Conservation (phyloP, 2,797 vertebrate species). For the Vipera latastei region DNA sequence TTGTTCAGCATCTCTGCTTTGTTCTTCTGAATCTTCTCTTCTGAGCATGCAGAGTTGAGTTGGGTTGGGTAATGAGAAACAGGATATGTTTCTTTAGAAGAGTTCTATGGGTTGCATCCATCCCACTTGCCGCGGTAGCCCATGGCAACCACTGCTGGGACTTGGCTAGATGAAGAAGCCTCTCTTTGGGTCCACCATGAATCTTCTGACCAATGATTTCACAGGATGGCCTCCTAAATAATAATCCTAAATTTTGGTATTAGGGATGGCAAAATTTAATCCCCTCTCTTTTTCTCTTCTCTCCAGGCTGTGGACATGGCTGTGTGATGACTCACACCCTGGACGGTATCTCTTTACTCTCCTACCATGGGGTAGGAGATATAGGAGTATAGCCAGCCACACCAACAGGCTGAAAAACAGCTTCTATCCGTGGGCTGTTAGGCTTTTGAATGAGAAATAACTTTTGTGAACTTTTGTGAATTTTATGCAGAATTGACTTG, state of each 20-base stretch:
- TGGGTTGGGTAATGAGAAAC: neutral
- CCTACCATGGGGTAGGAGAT: no score
- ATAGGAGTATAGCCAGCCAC: no score
- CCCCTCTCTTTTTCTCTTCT: neutral
- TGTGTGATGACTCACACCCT: no score
- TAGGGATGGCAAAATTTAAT: neutral
- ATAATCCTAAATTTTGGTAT: neutral
- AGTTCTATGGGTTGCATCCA: neutral
- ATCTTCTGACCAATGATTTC: neutral
- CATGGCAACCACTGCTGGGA: neutral
- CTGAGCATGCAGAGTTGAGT: no score
- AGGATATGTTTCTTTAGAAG: neutral
- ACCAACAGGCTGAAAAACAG: no score
- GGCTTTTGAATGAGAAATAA: no score
- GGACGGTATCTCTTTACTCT: no score
- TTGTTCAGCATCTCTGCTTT: neutral
- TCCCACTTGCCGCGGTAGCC: neutral
- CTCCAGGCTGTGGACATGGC: neutral
- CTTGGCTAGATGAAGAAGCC: neutral
- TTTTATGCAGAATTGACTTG: no score
- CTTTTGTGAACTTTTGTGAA: no score
- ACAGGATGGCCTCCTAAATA: neutral
- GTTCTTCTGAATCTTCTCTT: neutral
- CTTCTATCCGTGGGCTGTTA: no score
- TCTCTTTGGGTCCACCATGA: neutral